Evolutionary conservation across 2,113 vertebrate species (phyloP), one percentile per base, ranked within the genome.

Genomic region (Myiagra hebetior): DNA sequence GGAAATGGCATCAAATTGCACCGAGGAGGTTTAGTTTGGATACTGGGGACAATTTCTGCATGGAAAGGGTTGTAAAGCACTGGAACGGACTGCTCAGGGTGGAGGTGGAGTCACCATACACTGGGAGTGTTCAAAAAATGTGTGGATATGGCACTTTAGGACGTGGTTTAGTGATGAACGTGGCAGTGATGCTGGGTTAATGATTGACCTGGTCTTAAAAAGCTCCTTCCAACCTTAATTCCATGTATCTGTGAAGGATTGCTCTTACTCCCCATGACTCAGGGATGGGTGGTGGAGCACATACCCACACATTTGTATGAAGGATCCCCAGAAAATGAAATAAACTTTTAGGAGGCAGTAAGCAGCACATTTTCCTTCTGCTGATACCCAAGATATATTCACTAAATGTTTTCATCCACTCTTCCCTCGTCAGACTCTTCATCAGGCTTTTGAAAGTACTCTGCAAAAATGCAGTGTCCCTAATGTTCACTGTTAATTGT

Each of bases 11-110:
- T 37, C 31, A 56, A 20, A 19, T 63, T 37, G 22, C 12, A 19
- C 8, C 0, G 0, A 11, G 24, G 30, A 41, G 26, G 12, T 69
- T 33, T 55, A 35, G 35, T 62, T 83, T 39, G n/a, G 30, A 24
- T 69, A 16, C 3, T 11, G 10, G 18, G 31, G 22, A 42, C 12
- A 20, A 24, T 77, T 69, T 63, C 63, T 69, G 33, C 41, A 35
- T 21, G 47, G 26, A 19, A 62, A 4, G 31, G 21, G 27, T 41
- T 76, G 41, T 69, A 42, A 62, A 55, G n/a, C 12, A 16, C 41
- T 76, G 70, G 41, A 69, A 47, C n/a, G 55, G 23, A 30, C n/a
- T 75, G 46, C 53, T 24, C 53, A 35, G 30, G 55, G 47, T 49
- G 42, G n/a, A 23, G 26, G 18, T 83, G 41, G 72, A 69, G 42